Evolutionary conservation across 1,140 invertebrate species (phyloP).

Genomic region (Euglossa dilemma): DNA sequence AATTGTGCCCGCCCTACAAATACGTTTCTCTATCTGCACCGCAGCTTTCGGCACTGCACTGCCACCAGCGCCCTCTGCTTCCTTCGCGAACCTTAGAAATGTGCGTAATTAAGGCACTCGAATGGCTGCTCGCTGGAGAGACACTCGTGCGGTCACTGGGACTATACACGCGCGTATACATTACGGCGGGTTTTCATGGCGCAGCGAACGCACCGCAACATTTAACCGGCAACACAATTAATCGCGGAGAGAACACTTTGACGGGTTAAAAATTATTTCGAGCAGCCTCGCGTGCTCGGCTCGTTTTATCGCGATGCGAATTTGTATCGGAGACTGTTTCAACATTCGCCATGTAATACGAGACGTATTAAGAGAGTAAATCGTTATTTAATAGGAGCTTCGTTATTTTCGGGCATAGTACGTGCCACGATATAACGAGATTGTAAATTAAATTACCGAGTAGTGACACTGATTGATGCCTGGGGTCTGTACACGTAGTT

Average conservation of each 20-base stretch:
- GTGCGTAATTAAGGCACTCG: slow-evolving; percentile 65
- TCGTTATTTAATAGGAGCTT: no score
- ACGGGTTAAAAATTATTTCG: slow-evolving; percentile 17
- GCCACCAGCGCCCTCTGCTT: neutral
- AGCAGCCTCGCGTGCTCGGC: neutral
- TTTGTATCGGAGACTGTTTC: no score
- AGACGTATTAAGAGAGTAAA: no score
- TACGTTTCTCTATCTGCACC: slow-evolving; percentile 34
- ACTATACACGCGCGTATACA: slow-evolving; percentile 5
- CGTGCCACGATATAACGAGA: no score
- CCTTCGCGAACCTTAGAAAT: slow-evolving; percentile 43
- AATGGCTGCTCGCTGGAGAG: slow-evolving; percentile 36
- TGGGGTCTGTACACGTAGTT: no score
- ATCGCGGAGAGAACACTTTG: slow-evolving; percentile 5
- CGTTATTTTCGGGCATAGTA: no score
- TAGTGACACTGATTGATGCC: no score
- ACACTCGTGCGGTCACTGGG: slow-evolving; percentile 33
- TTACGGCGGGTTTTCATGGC: neutral
- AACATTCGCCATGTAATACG: no score
- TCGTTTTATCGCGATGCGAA: neutral
- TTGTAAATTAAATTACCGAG: no score
- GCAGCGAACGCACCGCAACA: slow-evolving; percentile 18
- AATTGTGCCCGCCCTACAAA: slow-evolving; percentile 54
- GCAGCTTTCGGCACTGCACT: neutral
- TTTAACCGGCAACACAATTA: slow-evolving; percentile 29